Evolutionary conservation across 2,113 vertebrate genomes (phyloP), one percentile per base, ranked within the genome.

Genomic region (Spheniscus mendiculus): DNA sequence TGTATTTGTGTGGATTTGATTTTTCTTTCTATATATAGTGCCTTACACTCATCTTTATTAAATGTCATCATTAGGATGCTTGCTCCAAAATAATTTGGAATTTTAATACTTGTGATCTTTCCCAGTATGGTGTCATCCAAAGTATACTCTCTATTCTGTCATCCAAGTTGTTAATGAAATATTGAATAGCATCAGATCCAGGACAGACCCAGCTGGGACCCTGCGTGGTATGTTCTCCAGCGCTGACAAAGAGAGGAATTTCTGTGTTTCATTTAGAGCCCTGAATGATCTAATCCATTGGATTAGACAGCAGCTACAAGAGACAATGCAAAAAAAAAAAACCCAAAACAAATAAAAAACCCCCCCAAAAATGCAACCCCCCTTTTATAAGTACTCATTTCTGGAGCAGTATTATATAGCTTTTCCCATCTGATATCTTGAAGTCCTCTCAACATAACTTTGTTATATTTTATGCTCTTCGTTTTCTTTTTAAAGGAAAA

Each of bases 131-230:
- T 96, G 92, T 97, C 92, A 88, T 97, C 92, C 95, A 94, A 95
- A 96, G 56, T 80, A 30, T 93, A 58, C 40, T 95, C 95, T 95
- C 87, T 93, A 18, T 69, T 94, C 70, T 96, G 66, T 69, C 90
- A 66, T 94, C 95, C 92, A 94, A 96, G 70, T 90, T 91, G 90
- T 93, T 96, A 89, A 93, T 96, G 95, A 97, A 97, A 97, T 96
- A 96, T 88, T 88, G 92, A 97, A 91, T 2, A 91, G 27, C 53
- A 32, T 25, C 10, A 1, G 66, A 91, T 94, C 84, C 93, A 96
- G 93, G 82, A 79, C 56, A 91, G 92, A 94, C 73, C 81, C 93
- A 95, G 87, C 90, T 96, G 97, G 87, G 94, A 95, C 72, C 50
- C 69, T 47, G 74, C 0, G 0, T 79, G 81, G 72, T 78, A 23